Conservation (phyloP, 2,888 invertebrate species). For the Clivina fossor region DNA sequence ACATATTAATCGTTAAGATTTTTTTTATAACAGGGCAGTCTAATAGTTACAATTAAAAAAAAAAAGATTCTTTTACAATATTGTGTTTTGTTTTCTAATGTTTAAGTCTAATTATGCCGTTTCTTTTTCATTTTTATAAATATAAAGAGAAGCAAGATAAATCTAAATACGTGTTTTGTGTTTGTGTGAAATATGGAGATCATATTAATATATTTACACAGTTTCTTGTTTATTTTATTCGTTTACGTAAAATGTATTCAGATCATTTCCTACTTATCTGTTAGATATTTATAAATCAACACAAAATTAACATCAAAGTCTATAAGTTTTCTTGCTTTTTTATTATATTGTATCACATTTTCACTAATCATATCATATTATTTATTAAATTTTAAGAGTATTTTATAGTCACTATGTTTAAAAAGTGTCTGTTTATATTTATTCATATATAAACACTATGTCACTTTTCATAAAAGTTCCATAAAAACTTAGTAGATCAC, state of each 20-base stretch:
- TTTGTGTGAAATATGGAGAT: constrained; percentile 25
- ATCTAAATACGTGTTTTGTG: constrained; percentile 33
- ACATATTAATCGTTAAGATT: constrained; percentile 1
- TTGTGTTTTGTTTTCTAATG: too few relatives aligned
- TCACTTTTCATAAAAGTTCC: constrained; percentile 19
- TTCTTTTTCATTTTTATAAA: constrained; percentile 21
- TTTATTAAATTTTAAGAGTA: constrained; percentile 26
- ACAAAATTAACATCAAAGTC: constrained; percentile 31
- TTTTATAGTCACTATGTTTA: constrained; percentile 15
- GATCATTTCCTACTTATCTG: constrained; percentile 31
- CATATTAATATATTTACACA: too few relatives aligned
- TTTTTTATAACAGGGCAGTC: too few relatives aligned
- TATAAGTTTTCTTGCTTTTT: too few relatives aligned
- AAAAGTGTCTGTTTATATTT: constrained; percentile 10
- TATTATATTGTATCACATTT: constrained; percentile 33
- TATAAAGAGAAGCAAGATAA: constrained; percentile 29
- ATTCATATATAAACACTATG: constrained; percentile 17
- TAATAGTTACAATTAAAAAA: too few relatives aligned
- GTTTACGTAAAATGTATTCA: constrained; percentile 29
- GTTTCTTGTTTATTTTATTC: constrained; percentile 27
- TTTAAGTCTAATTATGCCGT: constrained; percentile 2
- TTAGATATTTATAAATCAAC: constrained; percentile 33
- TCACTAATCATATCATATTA: constrained; percentile 30
- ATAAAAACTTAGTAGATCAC: constrained; percentile 72
- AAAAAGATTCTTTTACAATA: too few relatives aligned